A percentile compares a stretch with the other conserved stretches of the same genome.
Evolutionary conservation across 2,888 invertebrate species (phyloP).

Genomic region (Leptinotarsa peninsularis): DNA sequence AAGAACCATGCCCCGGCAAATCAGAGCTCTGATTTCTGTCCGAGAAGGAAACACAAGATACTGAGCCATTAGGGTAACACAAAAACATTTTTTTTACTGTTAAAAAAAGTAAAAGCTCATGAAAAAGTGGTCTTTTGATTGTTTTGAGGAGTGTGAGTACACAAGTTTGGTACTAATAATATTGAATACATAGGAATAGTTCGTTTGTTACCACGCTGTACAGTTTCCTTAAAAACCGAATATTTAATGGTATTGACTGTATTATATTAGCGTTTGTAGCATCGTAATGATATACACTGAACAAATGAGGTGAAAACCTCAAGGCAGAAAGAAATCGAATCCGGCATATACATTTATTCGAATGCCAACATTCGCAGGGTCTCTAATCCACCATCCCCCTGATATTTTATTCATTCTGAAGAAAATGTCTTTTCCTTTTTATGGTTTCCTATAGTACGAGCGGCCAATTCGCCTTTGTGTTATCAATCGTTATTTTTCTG

Average conservation of each 20-base stretch:
- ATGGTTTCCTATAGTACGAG: slow-evolving; percentile 53
- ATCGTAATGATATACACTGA: slow-evolving; percentile 3
- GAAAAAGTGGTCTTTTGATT: too few species aligned
- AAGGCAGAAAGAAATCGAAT: slow-evolving; percentile 27
- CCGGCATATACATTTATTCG: not conserved
- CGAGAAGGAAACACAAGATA: too few species aligned
- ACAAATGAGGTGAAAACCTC: slow-evolving; percentile 38
- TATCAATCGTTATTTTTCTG: slow-evolving; percentile 60
- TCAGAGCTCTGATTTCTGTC: too few species aligned
- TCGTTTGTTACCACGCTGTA: too few species aligned
- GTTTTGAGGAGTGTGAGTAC: too few species aligned
- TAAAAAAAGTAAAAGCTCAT: too few species aligned
- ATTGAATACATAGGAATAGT: too few species aligned
- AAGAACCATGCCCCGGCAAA: too few species aligned
- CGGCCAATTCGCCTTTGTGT: slow-evolving; percentile 58
- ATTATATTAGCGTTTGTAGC: not conserved
- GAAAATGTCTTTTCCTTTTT: slow-evolving; percentile 54
- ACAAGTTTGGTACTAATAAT: too few species aligned
- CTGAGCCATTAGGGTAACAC: too few species aligned
- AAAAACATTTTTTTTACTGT: too few species aligned
- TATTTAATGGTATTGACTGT: not conserved
- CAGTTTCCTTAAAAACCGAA: too few species aligned
- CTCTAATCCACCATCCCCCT: slow-evolving; percentile 32
- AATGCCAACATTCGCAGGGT: slow-evolving; percentile 1
- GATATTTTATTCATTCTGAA: slow-evolving; percentile 56